Percentiles rank a stretch among this genome's conserved stretches.
Conservation (phyloP, 2,113 vertebrate genomes). For the Scophthalmus maximus region DNA sequence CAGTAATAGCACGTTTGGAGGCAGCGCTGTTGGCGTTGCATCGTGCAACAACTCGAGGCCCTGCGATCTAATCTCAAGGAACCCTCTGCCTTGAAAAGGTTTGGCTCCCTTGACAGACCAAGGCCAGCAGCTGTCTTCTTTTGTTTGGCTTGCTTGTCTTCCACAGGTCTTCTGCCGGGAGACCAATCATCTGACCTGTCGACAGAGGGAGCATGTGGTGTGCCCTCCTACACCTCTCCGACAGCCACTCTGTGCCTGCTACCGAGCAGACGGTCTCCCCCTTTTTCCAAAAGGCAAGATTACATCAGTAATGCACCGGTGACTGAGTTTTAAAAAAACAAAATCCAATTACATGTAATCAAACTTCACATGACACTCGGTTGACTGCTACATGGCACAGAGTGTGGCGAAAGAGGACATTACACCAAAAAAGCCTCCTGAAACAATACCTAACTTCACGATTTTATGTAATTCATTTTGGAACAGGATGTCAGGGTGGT, state of each 20-base stretch:
- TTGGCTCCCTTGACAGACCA: conserved; percentile 31
- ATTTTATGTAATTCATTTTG: too few species aligned
- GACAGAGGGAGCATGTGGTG: conserved; percentile 5
- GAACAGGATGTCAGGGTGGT: too few species aligned
- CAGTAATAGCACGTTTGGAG: not conserved
- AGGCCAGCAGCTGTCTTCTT: conserved; percentile 27
- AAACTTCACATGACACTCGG: not conserved
- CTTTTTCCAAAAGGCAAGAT: not conserved
- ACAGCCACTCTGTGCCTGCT: not conserved
- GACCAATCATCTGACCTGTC: conserved; percentile 15
- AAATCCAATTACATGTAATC: not conserved
- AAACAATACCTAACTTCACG: not conserved
- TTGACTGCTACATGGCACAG: not conserved
- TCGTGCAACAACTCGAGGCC: conserved; percentile 33
- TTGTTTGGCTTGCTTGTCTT: conserved; percentile 30
- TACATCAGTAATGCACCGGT: not conserved
- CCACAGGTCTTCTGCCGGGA: conserved; percentile 18
- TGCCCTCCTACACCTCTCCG: not conserved
- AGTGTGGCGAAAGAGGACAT: not conserved
- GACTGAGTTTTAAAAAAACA: too few species aligned
- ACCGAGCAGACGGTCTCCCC: not conserved
- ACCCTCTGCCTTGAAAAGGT: conserved; percentile 30
- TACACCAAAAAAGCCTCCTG: not conserved
- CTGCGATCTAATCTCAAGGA: conserved; percentile 29
- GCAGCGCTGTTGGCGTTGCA: conserved; percentile 14